Evolutionary conservation across 1,140 invertebrate genomes (phyloP), one percentile per base, ranked within the genome.

Genomic region (Euglossa dilemma): DNA sequence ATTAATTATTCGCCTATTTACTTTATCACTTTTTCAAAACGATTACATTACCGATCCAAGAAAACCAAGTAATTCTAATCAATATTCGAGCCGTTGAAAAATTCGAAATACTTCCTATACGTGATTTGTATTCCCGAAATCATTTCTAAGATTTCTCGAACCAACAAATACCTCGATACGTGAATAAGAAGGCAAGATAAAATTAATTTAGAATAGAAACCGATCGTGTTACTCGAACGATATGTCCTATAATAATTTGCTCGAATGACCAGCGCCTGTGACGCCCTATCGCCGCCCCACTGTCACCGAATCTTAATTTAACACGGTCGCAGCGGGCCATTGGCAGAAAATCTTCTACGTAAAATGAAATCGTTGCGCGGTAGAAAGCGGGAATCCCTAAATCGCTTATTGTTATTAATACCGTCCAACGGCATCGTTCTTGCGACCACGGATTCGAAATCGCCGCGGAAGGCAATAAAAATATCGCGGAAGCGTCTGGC

Each of bases 401-500:
- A 67, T 67, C 72, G 50, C 16, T 47, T 12, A 43, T 66, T 23
- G 52, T 76, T 74, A 76, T 82, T 82, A 76, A 76, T 82, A 82
- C 28, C 45, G 14, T 25, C 25, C 45, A 28, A 36, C 28, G 72
- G 14, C 52, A 18, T n/a, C 23, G 36, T 16, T 57, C n/a, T 14
- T 43, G 18, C 52, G 6, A 36, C 54, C 28, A 63, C 57, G 63
- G n/a, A 14, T 47, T 36, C 36, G 28, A 4, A 20, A 45, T 54
- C 57, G 18, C 3, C 36, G 52, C 61, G 18, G 20, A 50, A 59
- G 16, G 28, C 64, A 47, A 69, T 77, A 75, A 74, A 88, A 85
- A 83, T 88, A 88, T 64, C 74, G 69, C 76, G 80, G 76, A 86
- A 86, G 54, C 50, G 23, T 23, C 54, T 61, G 59, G 80, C 87